A percentile compares a stretch with the other conserved stretches of the same genome.
These are phyloP conservation scores for Zaprionus lachaisei DNA, from an alignment of 1,140 invertebrate species.

Conservation along the genomic window DNA sequence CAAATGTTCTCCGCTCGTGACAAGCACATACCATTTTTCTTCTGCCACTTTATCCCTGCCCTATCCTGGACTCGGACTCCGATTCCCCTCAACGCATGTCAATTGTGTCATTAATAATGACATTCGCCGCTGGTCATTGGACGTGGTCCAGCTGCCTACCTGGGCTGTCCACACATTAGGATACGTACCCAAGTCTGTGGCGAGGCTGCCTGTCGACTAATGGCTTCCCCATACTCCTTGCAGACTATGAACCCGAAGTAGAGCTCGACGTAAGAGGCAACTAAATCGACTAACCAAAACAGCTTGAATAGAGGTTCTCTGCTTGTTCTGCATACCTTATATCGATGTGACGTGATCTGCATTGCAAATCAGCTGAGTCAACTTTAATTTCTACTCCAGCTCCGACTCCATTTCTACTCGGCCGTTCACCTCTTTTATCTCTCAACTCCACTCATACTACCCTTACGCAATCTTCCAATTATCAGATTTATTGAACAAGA, in stretches of 20 bases:
- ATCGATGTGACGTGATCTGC: conserved; percentile 55
- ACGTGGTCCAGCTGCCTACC: conserved; percentile 21
- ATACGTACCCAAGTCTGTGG: conserved; percentile 40
- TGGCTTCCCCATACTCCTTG: conserved; percentile 52
- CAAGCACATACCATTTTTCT: conserved; percentile 34
- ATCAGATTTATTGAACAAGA: conserved; percentile 33
- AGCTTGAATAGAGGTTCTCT: conserved; percentile 27
- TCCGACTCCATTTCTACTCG: neutral
- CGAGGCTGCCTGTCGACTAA: conserved; percentile 53
- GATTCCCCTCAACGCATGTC: conserved; percentile 45
- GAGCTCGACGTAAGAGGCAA: neutral
- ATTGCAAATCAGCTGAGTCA: conserved; percentile 33
- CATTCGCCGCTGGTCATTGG: conserved; percentile 21
- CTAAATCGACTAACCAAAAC: conserved; percentile 14
- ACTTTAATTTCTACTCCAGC: neutral
- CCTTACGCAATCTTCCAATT: conserved; percentile 44
- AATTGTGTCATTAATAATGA: conserved; percentile 77
- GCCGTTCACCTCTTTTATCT: conserved; percentile 10
- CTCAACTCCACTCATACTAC: neutral
- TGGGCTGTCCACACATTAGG: conserved; percentile 42
- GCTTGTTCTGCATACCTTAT: conserved; percentile 10
- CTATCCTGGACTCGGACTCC: neutral
- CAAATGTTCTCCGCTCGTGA: conserved; percentile 10
- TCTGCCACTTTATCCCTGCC: neutral
- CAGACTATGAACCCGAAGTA: conserved; percentile 58